phyloP scores from a whole-genome alignment of 1,140 invertebrate genomes.

The Notospermus geniculatus region DNA sequence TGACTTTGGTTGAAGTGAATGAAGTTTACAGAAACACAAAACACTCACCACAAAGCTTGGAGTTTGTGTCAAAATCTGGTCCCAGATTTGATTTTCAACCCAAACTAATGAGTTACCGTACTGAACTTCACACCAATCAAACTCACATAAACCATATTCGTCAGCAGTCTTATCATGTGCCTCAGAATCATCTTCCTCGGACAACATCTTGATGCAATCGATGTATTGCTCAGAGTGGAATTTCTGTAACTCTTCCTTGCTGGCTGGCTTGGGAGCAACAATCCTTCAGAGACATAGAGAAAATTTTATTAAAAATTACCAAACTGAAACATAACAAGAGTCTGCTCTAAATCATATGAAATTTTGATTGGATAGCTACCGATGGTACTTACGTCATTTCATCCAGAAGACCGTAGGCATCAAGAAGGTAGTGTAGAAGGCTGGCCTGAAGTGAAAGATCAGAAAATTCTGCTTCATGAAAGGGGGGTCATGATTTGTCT shows the following conservation, averaged over 20 bases:
- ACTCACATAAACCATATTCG: slow-evolving; percentile 50
- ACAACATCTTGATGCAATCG: slow-evolving; percentile 60
- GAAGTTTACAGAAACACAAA: neutral
- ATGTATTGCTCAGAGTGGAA: slow-evolving; percentile 68
- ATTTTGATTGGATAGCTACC: neutral
- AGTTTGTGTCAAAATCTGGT: neutral
- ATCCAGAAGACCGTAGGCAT: slow-evolving; percentile 2
- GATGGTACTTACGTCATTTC: neutral
- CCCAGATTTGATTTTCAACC: no score
- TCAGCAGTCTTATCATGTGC: slow-evolving; percentile 40
- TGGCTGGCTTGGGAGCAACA: slow-evolving; percentile 3
- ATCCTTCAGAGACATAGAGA: neutral
- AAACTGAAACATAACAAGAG: no score
- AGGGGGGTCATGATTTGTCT: no score
- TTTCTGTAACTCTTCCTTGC: slow-evolving; percentile 47
- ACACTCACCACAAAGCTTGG: neutral
- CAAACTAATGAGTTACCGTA: no score
- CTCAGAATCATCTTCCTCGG: slow-evolving; percentile 48
- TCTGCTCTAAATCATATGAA: neutral
- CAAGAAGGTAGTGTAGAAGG: neutral
- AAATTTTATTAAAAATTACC: no score
- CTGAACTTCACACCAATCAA: neutral
- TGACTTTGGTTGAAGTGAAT: neutral
- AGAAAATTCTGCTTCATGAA: no score
- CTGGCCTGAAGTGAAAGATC: neutral